Percentiles rank a stretch among this genome's conserved stretches.
Conservation (phyloP, 2,888 invertebrate genomes). For the Nomada lathburiana region DNA sequence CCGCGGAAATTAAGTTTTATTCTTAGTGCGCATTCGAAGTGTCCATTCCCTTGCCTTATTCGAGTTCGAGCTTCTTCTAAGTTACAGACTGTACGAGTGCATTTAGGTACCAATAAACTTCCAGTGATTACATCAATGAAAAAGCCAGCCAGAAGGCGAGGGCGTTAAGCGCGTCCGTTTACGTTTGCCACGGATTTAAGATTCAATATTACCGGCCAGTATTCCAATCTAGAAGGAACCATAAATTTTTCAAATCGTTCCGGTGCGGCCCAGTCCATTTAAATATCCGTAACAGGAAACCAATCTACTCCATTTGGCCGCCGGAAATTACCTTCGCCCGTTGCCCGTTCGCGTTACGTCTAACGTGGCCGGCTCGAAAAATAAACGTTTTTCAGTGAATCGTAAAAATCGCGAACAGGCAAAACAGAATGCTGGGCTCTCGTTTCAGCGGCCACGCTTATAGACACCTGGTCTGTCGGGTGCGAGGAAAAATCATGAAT, state of each 20-base stretch:
- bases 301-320: slow-evolving; percentile 73
- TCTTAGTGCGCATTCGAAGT: not conserved
- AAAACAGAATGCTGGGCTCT: slow-evolving; percentile 16
- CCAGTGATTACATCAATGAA: slow-evolving; percentile 9
- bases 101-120: not conserved
- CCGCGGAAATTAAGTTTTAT: not conserved
- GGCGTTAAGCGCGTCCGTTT: not conserved
- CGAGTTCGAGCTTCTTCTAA: not conserved
- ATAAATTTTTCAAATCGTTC: slow-evolving; percentile 69
- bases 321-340: slow-evolving; percentile 76
- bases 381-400: slow-evolving; percentile 42
- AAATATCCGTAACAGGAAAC: slow-evolving; percentile 76
- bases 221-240: slow-evolving; percentile 52
- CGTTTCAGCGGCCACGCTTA: not conserved
- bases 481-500: not conserved
- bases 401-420: slow-evolving; percentile 35
- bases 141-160: not conserved
- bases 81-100: not conserved
- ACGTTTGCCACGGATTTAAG: slow-evolving; percentile 52
- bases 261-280: slow-evolving; percentile 67
- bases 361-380: slow-evolving; percentile 63
- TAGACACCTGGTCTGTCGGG: not conserved
- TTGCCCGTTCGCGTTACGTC: slow-evolving; percentile 66
- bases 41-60: not conserved
- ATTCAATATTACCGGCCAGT: slow-evolving; percentile 57